Evolutionary conservation across 2,113 vertebrate species (phyloP), one percentile per base, ranked within the genome.

Genomic region (Chaetodon auriga): DNA sequence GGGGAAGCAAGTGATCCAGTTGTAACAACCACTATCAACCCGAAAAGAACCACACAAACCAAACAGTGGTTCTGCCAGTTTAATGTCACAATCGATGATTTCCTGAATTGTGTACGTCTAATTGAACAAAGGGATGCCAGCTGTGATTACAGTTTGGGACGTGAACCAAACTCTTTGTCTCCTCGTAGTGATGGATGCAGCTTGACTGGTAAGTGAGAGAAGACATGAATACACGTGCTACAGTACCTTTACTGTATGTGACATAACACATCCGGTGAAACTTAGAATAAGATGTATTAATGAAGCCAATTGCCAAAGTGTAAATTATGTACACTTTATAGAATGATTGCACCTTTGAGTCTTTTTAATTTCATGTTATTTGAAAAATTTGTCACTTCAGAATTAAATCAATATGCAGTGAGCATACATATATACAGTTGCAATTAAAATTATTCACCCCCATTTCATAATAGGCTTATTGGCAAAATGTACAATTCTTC

Each of bases 11-110:
- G 8, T 45, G 11, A 0, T 65, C 0, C 77, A 68, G 30, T 43
- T 1, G 0, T 0, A 68, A 61, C 19, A 36, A 41, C 0, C 62
- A 0, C 15, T 7, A 4, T 25, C 4, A 0, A 0, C 9, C 25
- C 0, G 12, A 16, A 3, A 36, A 75, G 0, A 13, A 4, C 1
- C 36, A 5, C 30, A 43, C 16, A 9, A 15, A 45, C 19, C 11
- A 43, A 71, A 6, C 25, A 2, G 53, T 10, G 25, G 63, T 13
- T 74, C 68, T 87, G 81, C 36, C 23, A 15, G 43, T 70, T 81
- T 64, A 5, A 0, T 45, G 13, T 87, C 12, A 0, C 0, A 25
- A 4, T 49, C 13, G 14, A 51, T 45, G 62, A 61, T 30, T 54
- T 87, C 2, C 30, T 70, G 57, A 68, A 21, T 0, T 18, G 1